Base-by-base conservation (phyloP, 2,888 invertebrate genomes). In the Romanomermis culicivorax region DNA sequence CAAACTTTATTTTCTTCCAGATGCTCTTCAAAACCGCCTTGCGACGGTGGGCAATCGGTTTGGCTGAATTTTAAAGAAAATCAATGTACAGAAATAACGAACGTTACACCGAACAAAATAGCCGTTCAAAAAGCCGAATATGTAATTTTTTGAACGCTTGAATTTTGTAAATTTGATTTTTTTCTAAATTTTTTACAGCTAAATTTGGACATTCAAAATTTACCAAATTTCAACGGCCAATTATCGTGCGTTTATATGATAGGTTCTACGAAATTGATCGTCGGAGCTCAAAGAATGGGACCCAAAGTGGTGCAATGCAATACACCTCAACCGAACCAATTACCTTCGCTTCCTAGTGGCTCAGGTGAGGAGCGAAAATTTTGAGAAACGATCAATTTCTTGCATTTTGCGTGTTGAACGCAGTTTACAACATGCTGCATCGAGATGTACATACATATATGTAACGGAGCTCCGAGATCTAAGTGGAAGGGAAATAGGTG, bases 1-100 rank as follows among this genome's bases (percentile, higher is more conserved):
- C 17, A 36, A 17, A 11, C 36, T 7, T 45, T 45, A n/a, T n/a
- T 45, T 45, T 23, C 4, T 23, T 23, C 4, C 23, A 45, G 45
- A n/a, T 45, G 45, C 45, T n/a, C 23, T 4, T 11, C 45, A 7
- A 45, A 45, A 23, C 7, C 17, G 11, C 23, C 45, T 11, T 45
- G 45, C 45, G 45, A 45, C 36, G 36, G 36, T 17, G 36, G 36
- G 54, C 85, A 84, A 68, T 93, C 45, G 17, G 85, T 87, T 69
- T 93, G 93, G 93, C 84, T 93, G 65, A 84, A 87, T 53, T 93
- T 91, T 73, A 87, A 85, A 69, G 88, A 86, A 67, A 86, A 87
- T n/a, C 81, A 87, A 66, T 93, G 93, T 71, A 89, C 91, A 23
- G 85, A 85, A 56, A 91, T 93, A 65, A 86, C 87, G 27, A 81